phyloP scores from a whole-genome alignment of 2,888 invertebrate species.

The Torymus texanus region DNA sequence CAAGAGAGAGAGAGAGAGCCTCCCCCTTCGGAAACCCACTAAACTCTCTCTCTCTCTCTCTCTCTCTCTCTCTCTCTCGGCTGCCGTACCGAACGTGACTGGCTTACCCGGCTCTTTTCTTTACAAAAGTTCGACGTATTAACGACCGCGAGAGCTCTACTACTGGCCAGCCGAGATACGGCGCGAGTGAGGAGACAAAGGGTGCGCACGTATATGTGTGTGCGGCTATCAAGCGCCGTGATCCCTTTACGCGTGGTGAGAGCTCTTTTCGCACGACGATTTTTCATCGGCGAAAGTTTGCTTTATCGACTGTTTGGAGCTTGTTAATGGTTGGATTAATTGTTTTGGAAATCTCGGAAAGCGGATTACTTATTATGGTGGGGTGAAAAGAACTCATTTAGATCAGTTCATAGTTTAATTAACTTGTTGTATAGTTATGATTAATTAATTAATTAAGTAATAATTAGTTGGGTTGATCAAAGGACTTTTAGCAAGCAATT shows the following conservation, averaged over 20 bases:
- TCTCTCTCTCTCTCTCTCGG: slow-evolving; percentile 41
- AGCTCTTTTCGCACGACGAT: slow-evolving; percentile 18
- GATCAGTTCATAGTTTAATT: too few relatives aligned
- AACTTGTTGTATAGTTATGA: too few relatives aligned
- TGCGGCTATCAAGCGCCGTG: not conserved
- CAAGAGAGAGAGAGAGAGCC: too few relatives aligned
- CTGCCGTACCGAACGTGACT: slow-evolving; percentile 68
- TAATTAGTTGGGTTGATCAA: too few relatives aligned
- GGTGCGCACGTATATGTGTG: not conserved
- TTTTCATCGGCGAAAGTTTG: slow-evolving; percentile 12
- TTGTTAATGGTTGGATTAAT: slow-evolving; percentile 15
- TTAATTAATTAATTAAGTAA: too few relatives aligned
- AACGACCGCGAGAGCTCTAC: slow-evolving; percentile 40
- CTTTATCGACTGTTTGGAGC: slow-evolving; percentile 19
- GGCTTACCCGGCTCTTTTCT: slow-evolving; percentile 65
- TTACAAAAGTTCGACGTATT: slow-evolving; percentile 54
- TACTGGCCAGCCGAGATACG: too few relatives aligned
- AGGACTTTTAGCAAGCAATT: too few relatives aligned
- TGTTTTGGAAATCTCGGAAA: slow-evolving; percentile 6
- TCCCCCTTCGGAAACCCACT: slow-evolving; percentile 60
- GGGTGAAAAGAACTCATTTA: too few relatives aligned
- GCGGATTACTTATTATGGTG: too few relatives aligned
- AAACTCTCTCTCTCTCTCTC: slow-evolving; percentile 54
- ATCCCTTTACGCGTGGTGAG: not conserved
- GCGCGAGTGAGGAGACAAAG: slow-evolving; percentile 16